phyloP scores from a whole-genome alignment of 2,113 vertebrate species.

The Charadrius vociferus region DNA sequence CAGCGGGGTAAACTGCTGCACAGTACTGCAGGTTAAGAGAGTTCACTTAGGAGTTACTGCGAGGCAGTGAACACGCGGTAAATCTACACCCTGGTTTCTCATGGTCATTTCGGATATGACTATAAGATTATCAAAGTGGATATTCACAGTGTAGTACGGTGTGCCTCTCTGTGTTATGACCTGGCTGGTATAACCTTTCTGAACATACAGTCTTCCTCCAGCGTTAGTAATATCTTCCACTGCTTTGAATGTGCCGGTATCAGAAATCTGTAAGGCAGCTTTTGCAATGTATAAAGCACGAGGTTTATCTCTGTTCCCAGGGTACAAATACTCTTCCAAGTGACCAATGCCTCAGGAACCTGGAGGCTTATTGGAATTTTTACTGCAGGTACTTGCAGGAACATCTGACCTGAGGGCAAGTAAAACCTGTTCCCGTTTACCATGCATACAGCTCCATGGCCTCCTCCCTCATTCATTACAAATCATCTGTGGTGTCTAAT shows the following conservation, averaged over 20 bases:
- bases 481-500: constrained; percentile 1
- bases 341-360: constrained; percentile 25
- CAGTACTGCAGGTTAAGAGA: neutral
- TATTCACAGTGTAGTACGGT: neutral
- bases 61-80: neutral
- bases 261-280: neutral
- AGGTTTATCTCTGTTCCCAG: constrained; percentile 18
- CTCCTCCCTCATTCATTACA: constrained; percentile 2
- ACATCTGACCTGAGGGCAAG: constrained; percentile 35
- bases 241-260: neutral
- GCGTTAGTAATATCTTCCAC: neutral
- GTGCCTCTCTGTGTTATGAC: neutral
- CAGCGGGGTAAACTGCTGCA: neutral
- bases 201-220: neutral
- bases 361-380: constrained; percentile 35
- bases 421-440: constrained; percentile 57
- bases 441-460: neutral
- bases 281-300: neutral
- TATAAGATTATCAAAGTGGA: neutral
- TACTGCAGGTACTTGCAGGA: constrained; percentile 27
- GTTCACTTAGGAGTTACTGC: neutral
- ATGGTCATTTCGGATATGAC: neutral
- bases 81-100: neutral
- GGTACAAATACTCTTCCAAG: neutral
- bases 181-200: neutral